Conservation (phyloP, 2,113 vertebrate species). For the Pandion haliaetus region DNA sequence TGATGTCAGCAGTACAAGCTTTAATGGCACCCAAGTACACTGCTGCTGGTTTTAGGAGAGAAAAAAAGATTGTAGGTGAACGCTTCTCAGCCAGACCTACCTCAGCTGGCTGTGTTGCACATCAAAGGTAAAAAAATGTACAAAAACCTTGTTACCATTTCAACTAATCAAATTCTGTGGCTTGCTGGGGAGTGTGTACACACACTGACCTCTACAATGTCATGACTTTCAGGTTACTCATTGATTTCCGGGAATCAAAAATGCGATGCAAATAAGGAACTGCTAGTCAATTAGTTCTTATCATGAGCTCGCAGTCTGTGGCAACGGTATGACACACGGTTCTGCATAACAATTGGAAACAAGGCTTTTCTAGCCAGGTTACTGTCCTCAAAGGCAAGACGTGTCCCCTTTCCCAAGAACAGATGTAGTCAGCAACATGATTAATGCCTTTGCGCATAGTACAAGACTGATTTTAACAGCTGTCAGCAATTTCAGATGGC, state of each 20-base stretch:
- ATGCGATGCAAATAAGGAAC: slow-evolving; percentile 30
- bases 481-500: slow-evolving; percentile 49
- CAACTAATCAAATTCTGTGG: slow-evolving; percentile 19
- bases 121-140: background rate
- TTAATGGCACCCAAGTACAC: background rate
- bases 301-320: background rate
- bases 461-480: slow-evolving; percentile 15
- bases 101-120: background rate
- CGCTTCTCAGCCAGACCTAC: background rate
- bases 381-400: slow-evolving; percentile 22
- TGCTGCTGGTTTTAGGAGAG: background rate
- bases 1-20: background rate
- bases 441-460: slow-evolving; percentile 16
- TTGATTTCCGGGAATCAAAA: slow-evolving; percentile 33
- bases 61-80: background rate
- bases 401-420: slow-evolving; percentile 5
- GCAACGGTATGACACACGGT: background rate
- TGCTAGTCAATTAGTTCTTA: slow-evolving; percentile 40
- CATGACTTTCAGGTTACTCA: slow-evolving; percentile 44
- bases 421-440: slow-evolving; percentile 48
- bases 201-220: slow-evolving; percentile 33
- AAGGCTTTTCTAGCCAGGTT: slow-evolving; percentile 23
- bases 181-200: background rate
- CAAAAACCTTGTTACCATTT: background rate
- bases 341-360: slow-evolving; percentile 29